phyloP scores from a whole-genome alignment of 92 coral and sea anemone species.

The Metridium senile region DNA sequence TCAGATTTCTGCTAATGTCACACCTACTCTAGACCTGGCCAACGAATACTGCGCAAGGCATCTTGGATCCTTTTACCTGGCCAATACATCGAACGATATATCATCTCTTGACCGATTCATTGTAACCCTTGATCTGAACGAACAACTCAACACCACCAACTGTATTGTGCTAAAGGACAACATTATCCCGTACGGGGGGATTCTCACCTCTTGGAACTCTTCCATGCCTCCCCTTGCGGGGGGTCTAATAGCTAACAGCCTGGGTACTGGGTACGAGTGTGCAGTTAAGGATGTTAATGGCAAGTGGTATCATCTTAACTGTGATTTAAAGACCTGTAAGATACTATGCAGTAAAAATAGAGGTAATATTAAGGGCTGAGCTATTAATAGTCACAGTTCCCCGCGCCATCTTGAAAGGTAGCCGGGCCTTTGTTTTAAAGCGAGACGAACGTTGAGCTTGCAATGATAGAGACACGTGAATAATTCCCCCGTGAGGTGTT shows the following conservation, averaged over 20 bases:
- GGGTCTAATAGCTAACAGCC: slow-evolving; percentile 1
- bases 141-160: slow-evolving; percentile 11
- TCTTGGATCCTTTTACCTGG: slow-evolving; percentile 25
- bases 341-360: slow-evolving; percentile 46
- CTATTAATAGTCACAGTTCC: no score
- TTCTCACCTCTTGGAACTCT: slow-evolving; percentile 23
- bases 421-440: no score
- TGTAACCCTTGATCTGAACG: slow-evolving; percentile 20
- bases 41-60: slow-evolving; percentile 26
- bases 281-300: slow-evolving; percentile 42
- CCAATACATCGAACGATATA: slow-evolving; percentile 11
- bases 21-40: slow-evolving; percentile 19
- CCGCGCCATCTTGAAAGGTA: no score
- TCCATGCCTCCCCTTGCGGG: slow-evolving; percentile 18
- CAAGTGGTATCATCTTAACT: slow-evolving; percentile 46
- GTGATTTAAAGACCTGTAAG: slow-evolving; percentile 39
- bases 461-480: no score
- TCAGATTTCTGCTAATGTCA: slow-evolving; percentile 31
- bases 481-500: no score
- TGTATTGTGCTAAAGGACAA: slow-evolving; percentile 23
- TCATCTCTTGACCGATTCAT: slow-evolving; percentile 34
- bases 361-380: slow-evolving; percentile 42
- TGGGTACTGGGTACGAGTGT: slow-evolving; percentile 45
- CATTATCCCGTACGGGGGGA: slow-evolving; percentile 18
- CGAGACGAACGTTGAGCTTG: no score